A percentile compares a stretch with the other conserved stretches of the same genome.
Conservation (phyloP, 2,113 vertebrate species). For the Semicossyphus pulcher region DNA sequence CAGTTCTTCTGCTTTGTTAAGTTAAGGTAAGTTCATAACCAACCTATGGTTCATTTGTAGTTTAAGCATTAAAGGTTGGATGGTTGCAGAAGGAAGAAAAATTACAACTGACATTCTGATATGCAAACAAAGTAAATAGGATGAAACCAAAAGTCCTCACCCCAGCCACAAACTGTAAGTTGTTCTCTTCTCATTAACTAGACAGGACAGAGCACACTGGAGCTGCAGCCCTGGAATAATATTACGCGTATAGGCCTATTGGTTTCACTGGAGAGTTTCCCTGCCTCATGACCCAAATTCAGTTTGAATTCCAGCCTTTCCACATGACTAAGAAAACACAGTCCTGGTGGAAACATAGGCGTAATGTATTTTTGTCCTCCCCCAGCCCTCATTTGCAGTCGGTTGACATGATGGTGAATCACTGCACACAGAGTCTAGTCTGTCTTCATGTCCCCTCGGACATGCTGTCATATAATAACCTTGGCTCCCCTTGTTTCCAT, state of each 20-base stretch:
- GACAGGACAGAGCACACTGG: background rate
- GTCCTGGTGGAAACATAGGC: conserved; percentile 34
- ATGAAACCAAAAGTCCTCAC: background rate
- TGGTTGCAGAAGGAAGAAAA: background rate
- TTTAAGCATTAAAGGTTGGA: background rate
- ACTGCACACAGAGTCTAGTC: conserved; percentile 32
- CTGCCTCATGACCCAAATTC: conserved; percentile 24
- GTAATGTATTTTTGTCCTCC: conserved; percentile 51
- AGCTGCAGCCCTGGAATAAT: conserved; percentile 14
- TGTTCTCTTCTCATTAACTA: conserved; percentile 22
- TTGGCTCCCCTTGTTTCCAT: conserved; percentile 45
- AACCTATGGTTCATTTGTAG: background rate
- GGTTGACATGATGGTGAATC: conserved; percentile 64
- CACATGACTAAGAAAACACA: conserved; percentile 46
- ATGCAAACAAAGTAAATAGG: no score
- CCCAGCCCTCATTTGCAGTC: conserved; percentile 56
- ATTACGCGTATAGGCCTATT: conserved; percentile 1
- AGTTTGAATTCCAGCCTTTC: conserved; percentile 36
- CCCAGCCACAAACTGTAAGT: background rate
- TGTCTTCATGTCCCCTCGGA: conserved; percentile 50
- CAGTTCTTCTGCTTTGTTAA: no score
- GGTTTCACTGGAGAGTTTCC: conserved; percentile 35
- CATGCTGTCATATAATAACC: conserved; percentile 63
- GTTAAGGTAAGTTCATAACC: no score
- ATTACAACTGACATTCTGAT: no score